Percentiles rank a stretch among this genome's conserved stretches.
phyloP scores from a whole-genome alignment of 2,888 invertebrate species.

The Nephrotoma appendiculata region DNA sequence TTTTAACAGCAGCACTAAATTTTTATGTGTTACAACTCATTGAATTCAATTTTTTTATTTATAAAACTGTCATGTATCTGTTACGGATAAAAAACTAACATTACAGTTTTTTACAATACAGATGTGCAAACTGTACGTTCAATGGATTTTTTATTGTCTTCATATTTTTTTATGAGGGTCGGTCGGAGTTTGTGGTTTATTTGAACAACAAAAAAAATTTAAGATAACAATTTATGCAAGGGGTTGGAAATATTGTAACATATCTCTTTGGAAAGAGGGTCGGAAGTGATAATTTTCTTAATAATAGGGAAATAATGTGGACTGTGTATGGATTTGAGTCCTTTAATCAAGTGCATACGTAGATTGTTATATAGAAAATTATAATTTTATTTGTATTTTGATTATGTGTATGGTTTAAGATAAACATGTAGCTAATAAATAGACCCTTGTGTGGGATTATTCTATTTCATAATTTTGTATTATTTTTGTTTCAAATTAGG shows the following conservation, averaged over 20 bases:
- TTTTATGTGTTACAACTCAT: not conserved
- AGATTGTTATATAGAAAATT: not conserved
- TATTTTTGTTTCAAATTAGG: too few relatives aligned
- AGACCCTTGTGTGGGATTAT: not conserved
- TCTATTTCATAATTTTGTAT: not conserved
- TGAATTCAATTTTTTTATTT: not conserved
- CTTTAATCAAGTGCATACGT: not conserved
- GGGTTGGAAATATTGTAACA: not conserved
- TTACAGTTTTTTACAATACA: not conserved
- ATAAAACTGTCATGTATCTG: not conserved
- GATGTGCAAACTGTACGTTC: not conserved
- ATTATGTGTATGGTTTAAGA: not conserved
- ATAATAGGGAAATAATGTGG: not conserved
- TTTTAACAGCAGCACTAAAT: not conserved
- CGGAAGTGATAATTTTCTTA: not conserved
- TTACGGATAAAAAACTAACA: not conserved
- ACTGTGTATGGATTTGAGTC: not conserved
- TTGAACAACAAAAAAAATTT: not conserved
- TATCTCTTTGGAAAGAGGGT: not conserved
- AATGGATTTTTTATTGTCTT: not conserved
- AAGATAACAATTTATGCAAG: not conserved
- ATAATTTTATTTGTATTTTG: not conserved
- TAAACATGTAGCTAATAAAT: not conserved
- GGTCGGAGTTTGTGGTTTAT: not conserved
- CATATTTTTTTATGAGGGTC: not conserved